Percentiles rank a stretch among this genome's conserved stretches.
Evolutionary conservation across 1,140 invertebrate species (phyloP).

Genomic region (Sminthurides bifidus): DNA sequence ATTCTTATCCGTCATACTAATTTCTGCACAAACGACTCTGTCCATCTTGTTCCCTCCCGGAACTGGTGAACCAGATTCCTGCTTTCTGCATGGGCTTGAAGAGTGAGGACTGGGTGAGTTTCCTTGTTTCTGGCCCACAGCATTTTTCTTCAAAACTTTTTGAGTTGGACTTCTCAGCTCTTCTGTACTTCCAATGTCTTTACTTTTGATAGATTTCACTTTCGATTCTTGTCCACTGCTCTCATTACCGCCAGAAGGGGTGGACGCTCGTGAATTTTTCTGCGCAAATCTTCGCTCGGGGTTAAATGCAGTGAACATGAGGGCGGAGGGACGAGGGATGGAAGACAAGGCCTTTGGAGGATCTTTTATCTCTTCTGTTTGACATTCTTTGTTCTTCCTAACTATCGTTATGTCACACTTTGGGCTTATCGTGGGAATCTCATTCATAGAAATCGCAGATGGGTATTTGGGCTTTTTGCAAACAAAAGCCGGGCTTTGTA

Average conservation of each 20-base stretch:
- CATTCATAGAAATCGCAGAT: constrained; percentile 15
- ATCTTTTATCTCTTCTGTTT: constrained; percentile 22
- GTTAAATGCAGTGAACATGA: constrained; percentile 22
- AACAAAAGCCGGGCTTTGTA: neutral
- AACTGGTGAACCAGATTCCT: neutral
- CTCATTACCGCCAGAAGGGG: neutral
- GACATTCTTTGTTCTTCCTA: constrained; percentile 22
- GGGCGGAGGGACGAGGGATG: constrained; percentile 24
- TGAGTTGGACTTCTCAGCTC: neutral
- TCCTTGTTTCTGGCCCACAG: neutral
- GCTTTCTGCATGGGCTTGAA: constrained; percentile 7
- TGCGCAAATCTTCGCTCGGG: constrained; percentile 12
- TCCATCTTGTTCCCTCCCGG: neutral
- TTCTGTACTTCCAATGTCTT: neutral
- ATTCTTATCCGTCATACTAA: neutral
- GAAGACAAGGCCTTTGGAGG: constrained; percentile 12
- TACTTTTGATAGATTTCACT: neutral
- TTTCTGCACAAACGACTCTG: neutral
- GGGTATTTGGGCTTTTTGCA: neutral
- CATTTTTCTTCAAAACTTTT: neutral
- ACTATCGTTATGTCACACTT: constrained; percentile 18
- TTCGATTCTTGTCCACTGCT: neutral
- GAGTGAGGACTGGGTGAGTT: constrained; percentile 8
- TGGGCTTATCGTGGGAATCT: constrained; percentile 11
- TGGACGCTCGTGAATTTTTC: constrained; percentile 5